Evolutionary conservation across 2,797 vertebrate genomes (phyloP).

Genomic region (Eulemur mongoz): DNA sequence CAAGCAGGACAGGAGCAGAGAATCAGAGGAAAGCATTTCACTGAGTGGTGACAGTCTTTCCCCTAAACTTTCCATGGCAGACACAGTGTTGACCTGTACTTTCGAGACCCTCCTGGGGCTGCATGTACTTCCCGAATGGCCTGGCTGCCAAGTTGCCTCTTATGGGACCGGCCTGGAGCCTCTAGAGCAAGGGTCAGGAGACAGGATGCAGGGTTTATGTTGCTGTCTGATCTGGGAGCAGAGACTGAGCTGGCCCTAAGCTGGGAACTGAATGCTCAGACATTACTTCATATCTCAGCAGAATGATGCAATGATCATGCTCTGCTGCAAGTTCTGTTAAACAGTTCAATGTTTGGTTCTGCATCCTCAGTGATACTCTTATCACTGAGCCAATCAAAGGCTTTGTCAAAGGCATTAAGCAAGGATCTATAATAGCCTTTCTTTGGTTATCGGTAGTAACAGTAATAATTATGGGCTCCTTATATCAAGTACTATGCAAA

Average conservation of each 20-base stretch:
- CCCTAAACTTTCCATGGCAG: not conserved
- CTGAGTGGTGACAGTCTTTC: not conserved
- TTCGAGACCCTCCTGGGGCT: not conserved
- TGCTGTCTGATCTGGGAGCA: not conserved
- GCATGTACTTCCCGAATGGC: not conserved
- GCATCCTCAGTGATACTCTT: slow-evolving; percentile 12
- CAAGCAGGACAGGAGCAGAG: not conserved
- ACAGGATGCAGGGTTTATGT: slow-evolving; percentile 40
- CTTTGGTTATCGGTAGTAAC: not conserved
- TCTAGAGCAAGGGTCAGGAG: slow-evolving; percentile 41
- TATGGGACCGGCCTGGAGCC: not conserved
- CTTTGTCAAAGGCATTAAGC: slow-evolving; percentile 46
- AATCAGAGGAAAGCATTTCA: not conserved
- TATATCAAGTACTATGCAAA: not conserved
- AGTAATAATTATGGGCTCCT: slow-evolving; percentile 48
- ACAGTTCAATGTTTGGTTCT: not conserved
- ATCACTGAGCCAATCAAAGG: slow-evolving; percentile 55
- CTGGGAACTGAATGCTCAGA: slow-evolving; percentile 34
- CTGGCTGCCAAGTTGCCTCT: not conserved
- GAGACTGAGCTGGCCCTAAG: not conserved
- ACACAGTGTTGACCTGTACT: not conserved
- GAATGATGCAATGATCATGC: not conserved
- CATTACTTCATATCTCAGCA: slow-evolving; percentile 12
- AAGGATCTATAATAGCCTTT: not conserved
- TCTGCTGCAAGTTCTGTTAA: not conserved